Percentiles rank a stretch among this genome's conserved stretches.
These are phyloP conservation scores for Cathartes aura DNA, from an alignment of 2,113 vertebrate species.

Conservation along the genomic window DNA sequence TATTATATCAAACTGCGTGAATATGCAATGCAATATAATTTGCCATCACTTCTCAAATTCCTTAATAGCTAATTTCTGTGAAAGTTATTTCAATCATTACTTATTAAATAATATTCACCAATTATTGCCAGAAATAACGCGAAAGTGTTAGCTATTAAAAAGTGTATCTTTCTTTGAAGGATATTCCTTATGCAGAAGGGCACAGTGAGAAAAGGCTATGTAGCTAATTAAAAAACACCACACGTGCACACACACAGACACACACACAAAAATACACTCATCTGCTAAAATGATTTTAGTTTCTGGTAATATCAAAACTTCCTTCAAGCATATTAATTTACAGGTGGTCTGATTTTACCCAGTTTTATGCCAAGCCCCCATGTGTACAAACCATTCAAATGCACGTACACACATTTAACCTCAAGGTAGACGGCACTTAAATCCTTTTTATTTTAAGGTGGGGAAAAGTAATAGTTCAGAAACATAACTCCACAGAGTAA, in stretches of 20 bases:
- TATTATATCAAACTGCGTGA: conserved; percentile 51
- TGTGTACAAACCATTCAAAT: neutral
- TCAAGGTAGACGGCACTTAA: neutral
- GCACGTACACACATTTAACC: neutral
- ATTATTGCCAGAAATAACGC: conserved; percentile 47
- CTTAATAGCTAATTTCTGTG: conserved; percentile 40
- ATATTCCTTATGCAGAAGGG: neutral
- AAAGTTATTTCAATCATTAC: conserved; percentile 58
- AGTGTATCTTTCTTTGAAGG: conserved; percentile 15
- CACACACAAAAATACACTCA: neutral
- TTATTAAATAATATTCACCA: conserved; percentile 64
- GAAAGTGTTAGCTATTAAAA: neutral
- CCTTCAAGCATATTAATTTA: neutral
- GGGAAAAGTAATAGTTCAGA: neutral
- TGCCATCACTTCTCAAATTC: conserved; percentile 45
- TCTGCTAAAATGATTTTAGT: neutral
- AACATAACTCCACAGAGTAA: neutral
- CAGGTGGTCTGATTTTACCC: neutral
- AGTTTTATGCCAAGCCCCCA: neutral
- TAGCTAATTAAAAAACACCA: neutral
- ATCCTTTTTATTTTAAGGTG: conserved; percentile 7
- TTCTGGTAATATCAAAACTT: neutral
- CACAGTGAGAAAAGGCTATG: neutral
- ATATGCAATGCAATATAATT: conserved; percentile 53
- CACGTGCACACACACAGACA: neutral